Conservation (phyloP, 2,797 vertebrate genomes). For the Dendrocincla tyrannina region DNA sequence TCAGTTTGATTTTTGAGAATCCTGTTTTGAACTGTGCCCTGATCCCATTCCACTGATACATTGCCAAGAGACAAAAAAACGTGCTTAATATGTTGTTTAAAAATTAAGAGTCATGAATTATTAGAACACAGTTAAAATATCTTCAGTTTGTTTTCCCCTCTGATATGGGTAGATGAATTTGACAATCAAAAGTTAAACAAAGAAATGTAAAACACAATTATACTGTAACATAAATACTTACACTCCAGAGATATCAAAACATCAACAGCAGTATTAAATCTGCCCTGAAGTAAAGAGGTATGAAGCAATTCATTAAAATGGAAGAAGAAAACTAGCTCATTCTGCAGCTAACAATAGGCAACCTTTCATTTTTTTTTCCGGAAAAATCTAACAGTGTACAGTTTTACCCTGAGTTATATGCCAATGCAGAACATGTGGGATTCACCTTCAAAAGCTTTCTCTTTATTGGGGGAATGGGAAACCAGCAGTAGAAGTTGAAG, state of each 20-base stretch:
- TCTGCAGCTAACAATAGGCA: constrained; percentile 25
- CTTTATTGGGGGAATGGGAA: not conserved
- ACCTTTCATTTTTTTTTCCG: not conserved
- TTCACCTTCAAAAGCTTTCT: not conserved
- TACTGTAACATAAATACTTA: constrained; percentile 55
- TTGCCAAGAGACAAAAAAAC: not conserved
- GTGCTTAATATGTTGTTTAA: not conserved
- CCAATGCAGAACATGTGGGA: not conserved
- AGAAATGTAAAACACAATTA: constrained; percentile 61
- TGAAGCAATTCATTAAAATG: constrained; percentile 56
- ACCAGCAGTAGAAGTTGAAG: not conserved
- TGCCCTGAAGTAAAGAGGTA: constrained; percentile 55
- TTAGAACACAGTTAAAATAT: constrained; percentile 59
- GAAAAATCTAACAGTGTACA: not conserved
- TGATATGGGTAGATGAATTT: constrained; percentile 42
- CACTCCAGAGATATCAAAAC: constrained; percentile 60
- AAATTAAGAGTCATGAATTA: constrained; percentile 54
- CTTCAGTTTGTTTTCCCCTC: constrained; percentile 43
- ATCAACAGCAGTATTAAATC: constrained; percentile 55
- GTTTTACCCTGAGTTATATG: not conserved
- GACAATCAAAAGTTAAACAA: constrained; percentile 56
- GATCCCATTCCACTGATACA: not conserved
- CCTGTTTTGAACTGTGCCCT: not conserved
- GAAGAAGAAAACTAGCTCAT: not conserved
- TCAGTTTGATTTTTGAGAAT: constrained; percentile 43